These are phyloP conservation scores for Drosophila repleta DNA, from an alignment of 1,140 invertebrate species.

Conservation along the genomic window DNA sequence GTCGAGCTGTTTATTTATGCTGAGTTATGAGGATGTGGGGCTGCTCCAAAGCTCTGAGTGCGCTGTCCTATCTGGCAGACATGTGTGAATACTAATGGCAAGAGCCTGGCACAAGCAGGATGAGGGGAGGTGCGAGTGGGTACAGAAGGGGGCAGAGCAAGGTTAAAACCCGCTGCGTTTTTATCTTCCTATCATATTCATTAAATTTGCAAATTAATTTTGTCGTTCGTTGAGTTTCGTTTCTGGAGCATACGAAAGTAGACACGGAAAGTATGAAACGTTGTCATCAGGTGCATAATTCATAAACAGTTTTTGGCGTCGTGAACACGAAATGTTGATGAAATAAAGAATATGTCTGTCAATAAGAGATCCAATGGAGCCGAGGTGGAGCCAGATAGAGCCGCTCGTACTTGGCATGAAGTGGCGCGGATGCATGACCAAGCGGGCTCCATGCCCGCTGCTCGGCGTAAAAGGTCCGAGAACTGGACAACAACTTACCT, in stretches of 20 bases:
- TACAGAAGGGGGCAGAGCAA: neutral
- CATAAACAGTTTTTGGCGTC: conserved; percentile 46
- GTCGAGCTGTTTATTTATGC: conserved; percentile 62
- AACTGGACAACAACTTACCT: conserved; percentile 86
- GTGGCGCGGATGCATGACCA: conserved; percentile 5
- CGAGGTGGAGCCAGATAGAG: neutral
- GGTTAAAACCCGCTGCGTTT: conserved; percentile 34
- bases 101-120: neutral
- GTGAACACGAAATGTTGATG: conserved; percentile 25
- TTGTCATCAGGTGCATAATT: conserved; percentile 43
- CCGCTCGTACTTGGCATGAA: neutral
- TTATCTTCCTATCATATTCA: conserved; percentile 55
- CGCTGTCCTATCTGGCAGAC: conserved; percentile 37
- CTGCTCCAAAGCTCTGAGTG: conserved; percentile 12
- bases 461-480: neutral
- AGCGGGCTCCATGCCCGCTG: neutral
- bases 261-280: neutral
- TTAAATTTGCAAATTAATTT: conserved; percentile 79
- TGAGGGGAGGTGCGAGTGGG: neutral
- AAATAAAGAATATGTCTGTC: conserved; percentile 28
- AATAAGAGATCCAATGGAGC: conserved; percentile 7
- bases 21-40: conserved; percentile 28
- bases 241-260: conserved; percentile 66
- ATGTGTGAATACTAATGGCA: conserved; percentile 50
- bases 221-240: conserved; percentile 71